Evolutionary conservation across 2,113 vertebrate genomes (phyloP).

Genomic region (Serinus canaria): DNA sequence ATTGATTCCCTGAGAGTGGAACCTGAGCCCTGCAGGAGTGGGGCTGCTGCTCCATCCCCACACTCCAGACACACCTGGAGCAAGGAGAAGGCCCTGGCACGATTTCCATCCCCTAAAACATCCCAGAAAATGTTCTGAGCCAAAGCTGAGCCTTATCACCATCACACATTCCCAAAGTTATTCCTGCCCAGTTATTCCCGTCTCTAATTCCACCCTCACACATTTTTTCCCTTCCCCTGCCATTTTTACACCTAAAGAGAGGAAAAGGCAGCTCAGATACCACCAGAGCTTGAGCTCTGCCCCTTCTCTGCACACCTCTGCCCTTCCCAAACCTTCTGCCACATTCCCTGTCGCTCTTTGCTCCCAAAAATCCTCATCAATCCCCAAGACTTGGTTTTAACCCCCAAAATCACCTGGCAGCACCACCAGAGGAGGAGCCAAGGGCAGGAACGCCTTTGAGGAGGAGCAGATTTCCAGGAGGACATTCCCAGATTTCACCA

Average conservation of each 20-base stretch:
- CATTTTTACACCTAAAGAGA: neutral
- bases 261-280: accelerated
- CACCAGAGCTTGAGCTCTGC: neutral
- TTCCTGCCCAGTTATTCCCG: neutral
- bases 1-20: neutral
- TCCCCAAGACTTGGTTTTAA: neutral
- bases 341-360: accelerated
- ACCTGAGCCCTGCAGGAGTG: accelerated
- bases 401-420: neutral
- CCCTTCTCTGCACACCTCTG: neutral
- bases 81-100: neutral
- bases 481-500: neutral
- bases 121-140: accelerated
- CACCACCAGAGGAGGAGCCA: neutral
- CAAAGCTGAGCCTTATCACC: neutral
- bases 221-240: accelerated
- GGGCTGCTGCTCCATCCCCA: neutral
- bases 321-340: neutral
- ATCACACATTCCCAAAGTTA: neutral
- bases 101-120: too few relatives aligned
- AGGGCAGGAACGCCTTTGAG: accelerated
- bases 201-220: accelerated
- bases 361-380: accelerated
- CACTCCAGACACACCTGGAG: neutral
- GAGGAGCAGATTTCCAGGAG: neutral